Base-by-base conservation (phyloP, 2,888 invertebrate genomes). In the Pollenia labialis region DNA sequence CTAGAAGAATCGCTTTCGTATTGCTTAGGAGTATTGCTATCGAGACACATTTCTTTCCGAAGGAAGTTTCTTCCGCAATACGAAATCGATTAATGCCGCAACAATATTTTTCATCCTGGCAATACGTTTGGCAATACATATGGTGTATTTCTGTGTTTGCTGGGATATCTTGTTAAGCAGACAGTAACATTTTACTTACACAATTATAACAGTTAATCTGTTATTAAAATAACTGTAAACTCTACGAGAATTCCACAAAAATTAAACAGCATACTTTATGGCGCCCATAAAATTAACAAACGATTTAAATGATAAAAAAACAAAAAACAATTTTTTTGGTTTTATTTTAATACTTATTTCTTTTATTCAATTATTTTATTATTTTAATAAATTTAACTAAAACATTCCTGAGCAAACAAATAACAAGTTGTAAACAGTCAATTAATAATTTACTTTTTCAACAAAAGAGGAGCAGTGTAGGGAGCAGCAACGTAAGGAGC, bases 361-460 rank as follows among this genome's bases (percentile, higher is more conserved):
- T 74, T 71, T 50, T 69, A 52, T 69, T 48, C 14, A 52, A 58
- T 76, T 79, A 75, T 82, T 75, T 74, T 54, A 62, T 66, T 64
- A 44, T 60, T 58, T 74, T 44, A 74, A 75, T 58, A 76, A 81
- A 81, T 54, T 83, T 68, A 60, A 72, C 76, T 84, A 77, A 76
- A 81, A 69, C 8, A 69, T 84, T 87, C 87, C 87, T 87, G 87
- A 87, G 86, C 11, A 76, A 12, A 69, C 6, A 50, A 62, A 44
- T 54, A 79, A 66, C 54, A 74, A 82, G 54, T 64, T 32, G 44
- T 58, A 74, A 16, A 52, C 76, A 77, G 60, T 74, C 60, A 79
- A 54, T 52, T 66, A 6, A 32, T 32, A 58, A 50, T 90, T 87
- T 91, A 92, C 89, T 92, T 92, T 85, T 88, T 91, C 84, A 92